A percentile compares a stretch with the other conserved stretches of the same genome.
phyloP scores from a whole-genome alignment of 2,888 invertebrate genomes.

The Eupsilia transversa region DNA sequence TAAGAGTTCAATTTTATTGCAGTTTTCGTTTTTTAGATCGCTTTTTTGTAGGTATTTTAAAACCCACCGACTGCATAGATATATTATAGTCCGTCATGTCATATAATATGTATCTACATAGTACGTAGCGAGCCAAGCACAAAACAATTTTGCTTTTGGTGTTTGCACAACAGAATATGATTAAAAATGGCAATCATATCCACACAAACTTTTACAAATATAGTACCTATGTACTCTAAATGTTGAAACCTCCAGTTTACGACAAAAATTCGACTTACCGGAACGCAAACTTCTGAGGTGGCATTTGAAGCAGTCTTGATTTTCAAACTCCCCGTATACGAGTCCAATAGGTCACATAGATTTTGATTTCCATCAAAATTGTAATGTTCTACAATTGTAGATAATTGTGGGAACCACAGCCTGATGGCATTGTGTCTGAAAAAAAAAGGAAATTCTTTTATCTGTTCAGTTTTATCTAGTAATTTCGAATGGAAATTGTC shows the following conservation, averaged over 20 bases:
- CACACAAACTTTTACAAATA: not conserved
- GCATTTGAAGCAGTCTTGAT: slow-evolving; percentile 42
- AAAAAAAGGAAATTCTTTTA: slow-evolving; percentile 38
- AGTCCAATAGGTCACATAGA: slow-evolving; percentile 74
- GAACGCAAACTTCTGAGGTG: slow-evolving; percentile 69
- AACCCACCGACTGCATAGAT: not conserved
- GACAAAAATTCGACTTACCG: slow-evolving; percentile 68
- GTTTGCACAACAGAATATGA: not conserved
- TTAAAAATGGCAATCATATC: not conserved
- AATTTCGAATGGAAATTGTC: slow-evolving; percentile 42
- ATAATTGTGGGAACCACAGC: slow-evolving; percentile 81
- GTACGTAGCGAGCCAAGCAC: not conserved
- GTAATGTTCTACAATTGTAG: slow-evolving; percentile 77
- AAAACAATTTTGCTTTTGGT: not conserved
- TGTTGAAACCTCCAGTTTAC: too few species aligned
- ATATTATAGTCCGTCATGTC: not conserved
- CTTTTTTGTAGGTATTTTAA: not conserved
- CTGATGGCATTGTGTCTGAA: slow-evolving; percentile 75
- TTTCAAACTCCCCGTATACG: slow-evolving; percentile 70
- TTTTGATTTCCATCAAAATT: slow-evolving; percentile 66
- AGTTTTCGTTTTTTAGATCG: not conserved
- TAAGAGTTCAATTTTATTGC: not conserved
- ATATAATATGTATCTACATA: not conserved
- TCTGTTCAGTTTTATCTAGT: slow-evolving; percentile 39
- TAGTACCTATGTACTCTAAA: too few species aligned